Percentiles rank a stretch among this genome's conserved stretches.
Conservation (phyloP, 1,140 invertebrate genomes). For the Nymphalis io region DNA sequence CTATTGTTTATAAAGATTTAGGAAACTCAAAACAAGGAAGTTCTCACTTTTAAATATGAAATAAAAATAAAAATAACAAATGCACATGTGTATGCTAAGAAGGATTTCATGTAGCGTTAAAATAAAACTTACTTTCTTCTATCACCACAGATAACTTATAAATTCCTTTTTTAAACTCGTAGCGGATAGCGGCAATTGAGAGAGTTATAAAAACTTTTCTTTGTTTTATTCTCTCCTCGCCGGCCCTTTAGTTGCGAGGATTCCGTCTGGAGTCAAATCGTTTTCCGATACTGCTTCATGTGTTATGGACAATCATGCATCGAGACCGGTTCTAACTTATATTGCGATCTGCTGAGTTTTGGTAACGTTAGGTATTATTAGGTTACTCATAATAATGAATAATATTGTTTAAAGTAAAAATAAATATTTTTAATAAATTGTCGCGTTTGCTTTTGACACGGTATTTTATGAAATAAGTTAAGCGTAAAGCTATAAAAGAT, state of each 20-base stretch:
- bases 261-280: constrained; percentile 65
- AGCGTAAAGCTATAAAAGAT: no score
- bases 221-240: constrained; percentile 55
- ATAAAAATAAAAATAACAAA: no score
- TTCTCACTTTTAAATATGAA: no score
- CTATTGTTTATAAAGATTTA: no score
- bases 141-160: constrained; percentile 23
- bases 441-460: no score
- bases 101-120: background rate
- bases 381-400: background rate
- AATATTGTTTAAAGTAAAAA: no score
- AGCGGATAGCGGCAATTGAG: constrained; percentile 53
- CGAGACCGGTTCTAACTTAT: constrained; percentile 37
- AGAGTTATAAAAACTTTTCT: constrained; percentile 69
- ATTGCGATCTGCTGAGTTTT: constrained; percentile 45
- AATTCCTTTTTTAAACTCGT: constrained; percentile 14
- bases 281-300: constrained; percentile 72
- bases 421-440: no score
- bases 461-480: no score
- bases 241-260: constrained; percentile 44
- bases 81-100: no score
- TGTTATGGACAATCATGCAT: constrained; percentile 70
- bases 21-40: no score
- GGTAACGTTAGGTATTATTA: constrained; percentile 1
- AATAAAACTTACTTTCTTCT: background rate